Evolutionary conservation across 2,888 invertebrate species (phyloP).

Genomic region (Choristoneura rosaceana): DNA sequence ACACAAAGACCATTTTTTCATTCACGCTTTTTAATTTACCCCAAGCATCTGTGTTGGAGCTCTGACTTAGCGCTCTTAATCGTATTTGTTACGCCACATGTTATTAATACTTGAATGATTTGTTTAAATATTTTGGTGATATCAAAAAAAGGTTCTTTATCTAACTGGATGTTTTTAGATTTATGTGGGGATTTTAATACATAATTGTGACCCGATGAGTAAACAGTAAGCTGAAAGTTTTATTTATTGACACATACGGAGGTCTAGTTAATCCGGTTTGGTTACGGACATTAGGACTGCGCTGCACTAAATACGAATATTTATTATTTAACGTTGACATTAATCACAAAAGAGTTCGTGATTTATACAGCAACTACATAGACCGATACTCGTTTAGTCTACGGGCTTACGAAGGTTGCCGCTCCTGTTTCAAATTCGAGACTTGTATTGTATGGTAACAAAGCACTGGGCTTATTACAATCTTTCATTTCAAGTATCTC

Average conservation of each 20-base stretch:
- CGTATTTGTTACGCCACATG: constrained; percentile 80
- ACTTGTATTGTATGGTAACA: constrained; percentile 44
- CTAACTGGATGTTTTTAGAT: constrained; percentile 63
- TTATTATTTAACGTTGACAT: constrained; percentile 79
- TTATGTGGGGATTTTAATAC: constrained; percentile 79
- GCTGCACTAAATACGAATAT: constrained; percentile 82
- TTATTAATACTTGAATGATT: constrained; percentile 79
- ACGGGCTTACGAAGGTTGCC: constrained; percentile 51
- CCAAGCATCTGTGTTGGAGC: constrained; percentile 77
- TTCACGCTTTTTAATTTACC: constrained; percentile 72
- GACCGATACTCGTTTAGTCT: constrained; percentile 53
- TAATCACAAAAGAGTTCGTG: constrained; percentile 80
- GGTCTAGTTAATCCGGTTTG: constrained; percentile 68
- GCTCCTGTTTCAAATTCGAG: constrained; percentile 50
- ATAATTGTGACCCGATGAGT: constrained; percentile 74
- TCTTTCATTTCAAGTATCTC: constrained; percentile 60
- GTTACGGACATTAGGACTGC: constrained; percentile 54
- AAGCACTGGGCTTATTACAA: constrained; percentile 70
- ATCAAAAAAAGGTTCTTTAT: constrained; percentile 48
- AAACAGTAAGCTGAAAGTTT: constrained; percentile 78
- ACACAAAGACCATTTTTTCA: constrained; percentile 73
- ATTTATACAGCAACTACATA: constrained; percentile 67
- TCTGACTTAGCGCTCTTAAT: constrained; percentile 72
- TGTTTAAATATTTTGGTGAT: constrained; percentile 77
- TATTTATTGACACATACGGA: constrained; percentile 71